Evolutionary conservation across 1,140 invertebrate genomes (phyloP), one percentile per base, ranked within the genome.

Genomic region (Drosophila serrata): DNA sequence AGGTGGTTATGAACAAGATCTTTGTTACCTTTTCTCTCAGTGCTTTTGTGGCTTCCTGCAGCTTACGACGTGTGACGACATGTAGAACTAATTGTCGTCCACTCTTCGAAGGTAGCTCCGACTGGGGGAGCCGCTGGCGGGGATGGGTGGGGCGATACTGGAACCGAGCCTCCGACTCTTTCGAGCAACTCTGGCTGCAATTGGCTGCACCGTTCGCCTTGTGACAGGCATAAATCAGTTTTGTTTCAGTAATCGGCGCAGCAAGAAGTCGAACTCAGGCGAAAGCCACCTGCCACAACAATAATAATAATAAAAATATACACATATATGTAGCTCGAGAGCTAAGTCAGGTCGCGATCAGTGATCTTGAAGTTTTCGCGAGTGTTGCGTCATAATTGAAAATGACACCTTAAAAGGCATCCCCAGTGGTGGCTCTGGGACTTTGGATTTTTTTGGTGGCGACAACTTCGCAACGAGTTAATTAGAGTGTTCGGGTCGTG

Each of bases 81-180:
- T 91, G 90, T 92, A 92, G 91, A 92, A 92, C 90, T 92, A 92
- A 92, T 92, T 92, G 90, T 92, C 85, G 84, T 87, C 84, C 84
- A 88, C 57, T 67, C 64, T 56, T 49, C 46, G 61, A 45, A 55
- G 65, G 55, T 57, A 56, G 24, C 56, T 35, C 42, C 45, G n/a
- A 4, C 29, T 12, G 15, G 27, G 27, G 22, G 45, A 39, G 55
- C 17, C 2, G 42, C 17, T 4, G 57, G 42, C 22, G 24, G 58
- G 46, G 31, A 15, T 9, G 51, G 51, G 24, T n/a, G 17, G 6
- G 6, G 15, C 19, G 31, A 46, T 24, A 56, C 64, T 77, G 74
- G 63, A 75, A 75, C 69, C 49, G 39, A 29, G 58, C 39, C 60
- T 45, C 56, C 31, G 29, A 70, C 51, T 72, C 22, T 33, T 17